Evolutionary conservation across 2,113 vertebrate species (phyloP).

Genomic region (Narcine bancroftii): DNA sequence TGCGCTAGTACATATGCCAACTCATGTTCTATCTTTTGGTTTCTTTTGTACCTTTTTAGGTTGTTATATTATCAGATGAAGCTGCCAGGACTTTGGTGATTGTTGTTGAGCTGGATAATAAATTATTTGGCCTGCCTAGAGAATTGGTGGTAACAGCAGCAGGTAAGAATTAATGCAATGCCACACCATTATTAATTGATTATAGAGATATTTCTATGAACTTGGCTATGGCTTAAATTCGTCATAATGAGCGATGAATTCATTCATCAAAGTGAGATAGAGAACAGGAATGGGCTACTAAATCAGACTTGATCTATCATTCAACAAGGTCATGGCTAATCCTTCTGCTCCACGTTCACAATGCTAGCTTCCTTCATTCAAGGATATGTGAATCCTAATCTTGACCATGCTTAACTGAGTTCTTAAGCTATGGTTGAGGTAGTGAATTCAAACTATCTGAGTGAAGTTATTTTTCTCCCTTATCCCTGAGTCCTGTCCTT

Average conservation of each 20-base stretch:
- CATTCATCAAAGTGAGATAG: neutral
- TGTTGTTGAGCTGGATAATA: slow-evolving; percentile 83
- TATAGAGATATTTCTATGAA: neutral
- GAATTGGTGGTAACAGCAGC: slow-evolving; percentile 87
- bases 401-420: too few relatives aligned
- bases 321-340: too few relatives aligned
- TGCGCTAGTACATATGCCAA: neutral
- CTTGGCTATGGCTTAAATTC: neutral
- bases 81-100: slow-evolving; percentile 71
- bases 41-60: slow-evolving; percentile 54
- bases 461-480: too few relatives aligned
- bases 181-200: neutral
- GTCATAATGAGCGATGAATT: neutral
- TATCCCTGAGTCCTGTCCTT: too few relatives aligned
- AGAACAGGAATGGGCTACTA: too few relatives aligned
- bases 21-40: neutral
- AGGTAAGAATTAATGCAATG: slow-evolving; percentile 59
- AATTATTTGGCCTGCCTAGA: slow-evolving; percentile 82
- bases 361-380: too few relatives aligned
- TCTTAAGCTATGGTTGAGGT: too few relatives aligned
- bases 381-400: too few relatives aligned
- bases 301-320: too few relatives aligned
- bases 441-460: too few relatives aligned
- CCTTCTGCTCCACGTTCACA: too few relatives aligned
- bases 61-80: slow-evolving; percentile 69